Conservation (phyloP, 2,113 vertebrate genomes). For the Onychostruthus taczanowskii region DNA sequence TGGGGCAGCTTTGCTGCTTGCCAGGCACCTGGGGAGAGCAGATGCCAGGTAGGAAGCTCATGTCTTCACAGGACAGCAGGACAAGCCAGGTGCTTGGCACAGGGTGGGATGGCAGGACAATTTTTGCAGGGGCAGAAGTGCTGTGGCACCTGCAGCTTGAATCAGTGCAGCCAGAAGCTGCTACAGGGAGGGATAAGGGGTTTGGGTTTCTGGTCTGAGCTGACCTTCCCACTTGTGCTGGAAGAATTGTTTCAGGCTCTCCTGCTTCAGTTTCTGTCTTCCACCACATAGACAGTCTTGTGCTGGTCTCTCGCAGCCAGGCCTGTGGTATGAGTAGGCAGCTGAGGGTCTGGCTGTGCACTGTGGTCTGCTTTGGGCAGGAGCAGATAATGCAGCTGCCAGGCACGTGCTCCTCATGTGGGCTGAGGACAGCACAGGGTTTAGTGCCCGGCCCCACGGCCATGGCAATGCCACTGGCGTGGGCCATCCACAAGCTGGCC, state of each 20-base stretch:
- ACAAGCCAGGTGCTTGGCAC: accelerated
- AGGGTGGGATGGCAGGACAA: background rate
- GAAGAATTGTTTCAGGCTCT: background rate
- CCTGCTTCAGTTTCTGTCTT: background rate
- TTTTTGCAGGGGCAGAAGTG: background rate
- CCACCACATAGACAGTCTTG: accelerated
- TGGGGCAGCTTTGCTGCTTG: background rate
- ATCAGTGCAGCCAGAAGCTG: background rate
- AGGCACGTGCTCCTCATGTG: background rate
- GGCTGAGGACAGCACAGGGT: background rate
- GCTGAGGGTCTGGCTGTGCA: background rate
- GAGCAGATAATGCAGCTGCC: background rate
- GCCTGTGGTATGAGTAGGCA: background rate
- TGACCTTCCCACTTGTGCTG: background rate
- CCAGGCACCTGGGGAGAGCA: background rate
- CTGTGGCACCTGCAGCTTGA: accelerated
- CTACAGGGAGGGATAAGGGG: background rate
- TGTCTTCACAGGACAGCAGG: accelerated
- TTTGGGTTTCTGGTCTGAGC: background rate
- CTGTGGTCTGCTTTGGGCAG: background rate
- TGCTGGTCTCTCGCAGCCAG: background rate
- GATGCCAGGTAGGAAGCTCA: accelerated
- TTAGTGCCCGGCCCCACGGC: accelerated
- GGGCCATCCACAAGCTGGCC: background rate
- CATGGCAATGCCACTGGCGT: background rate